Base-by-base conservation (phyloP, 2,797 vertebrate genomes). In the Dicrostonyx torquatus region DNA sequence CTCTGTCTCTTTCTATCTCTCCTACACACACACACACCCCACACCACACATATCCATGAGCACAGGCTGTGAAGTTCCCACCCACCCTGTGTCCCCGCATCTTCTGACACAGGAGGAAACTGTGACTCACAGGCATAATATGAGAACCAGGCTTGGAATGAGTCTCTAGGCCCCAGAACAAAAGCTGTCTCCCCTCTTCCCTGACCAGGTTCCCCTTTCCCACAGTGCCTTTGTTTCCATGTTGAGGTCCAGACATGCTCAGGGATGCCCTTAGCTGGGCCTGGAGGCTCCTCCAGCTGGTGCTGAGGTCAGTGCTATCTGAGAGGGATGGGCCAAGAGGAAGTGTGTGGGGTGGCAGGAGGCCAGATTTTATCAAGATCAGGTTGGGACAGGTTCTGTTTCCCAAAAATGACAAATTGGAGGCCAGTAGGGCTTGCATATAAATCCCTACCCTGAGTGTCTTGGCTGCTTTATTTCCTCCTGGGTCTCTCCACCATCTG, bases 321-420 rank as follows among this genome's bases (percentile, higher is more conserved):
- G 45, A 58, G 60, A 68, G 10, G 48, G 79, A 79, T 84, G 60
- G 64, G 2, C 8, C 8, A 1, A 60, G 17, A 9, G 6, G 22
- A 20, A 29, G 24, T 26, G 10, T 24, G 26, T 26, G 72, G 18
- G 50, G 66, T 76, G 95, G 92, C 72, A 15, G 75, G 86, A 87
- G 37, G 90, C 89, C 90, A 96, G 76, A 73, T n/a, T n/a, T 20
- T 48, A 60, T 66, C 3, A 0, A 60, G 55, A 91, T 94, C 96
- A 95, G 50, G 95, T 95, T 94, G 43, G 87, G 79, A 70, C 97
- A 93, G 48, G 90, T 87, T 86, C 12, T 18, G 40, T 60, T 89
- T 83, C 86, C 58, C 64, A n/a, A n/a, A 89, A 92, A 84, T 18
- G 50, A 86, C 55, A 72, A 53, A 73, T 53, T 37, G 24, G 45